Conservation (phyloP, 2,113 vertebrate genomes). For the Nibea albiflora region DNA sequence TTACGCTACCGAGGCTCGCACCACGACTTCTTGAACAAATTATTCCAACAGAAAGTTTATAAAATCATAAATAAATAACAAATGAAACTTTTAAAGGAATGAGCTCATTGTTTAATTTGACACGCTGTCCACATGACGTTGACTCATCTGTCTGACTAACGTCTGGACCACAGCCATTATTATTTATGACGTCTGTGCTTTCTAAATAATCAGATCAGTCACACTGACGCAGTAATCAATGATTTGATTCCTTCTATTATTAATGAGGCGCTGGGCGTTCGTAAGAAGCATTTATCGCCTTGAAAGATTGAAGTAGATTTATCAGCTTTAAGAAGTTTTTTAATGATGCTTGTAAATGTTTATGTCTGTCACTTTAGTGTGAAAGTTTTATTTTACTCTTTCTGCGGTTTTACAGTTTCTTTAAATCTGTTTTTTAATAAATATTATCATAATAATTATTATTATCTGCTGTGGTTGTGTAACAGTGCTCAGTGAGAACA, state of each 20-base stretch:
- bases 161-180: background rate
- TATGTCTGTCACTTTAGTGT: too few species aligned
- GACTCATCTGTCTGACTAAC: background rate
- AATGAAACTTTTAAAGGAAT: background rate
- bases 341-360: too few species aligned
- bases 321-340: too few species aligned
- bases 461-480: conserved; percentile 7
- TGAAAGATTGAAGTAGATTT: too few species aligned
- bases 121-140: background rate
- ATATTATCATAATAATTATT: too few species aligned
- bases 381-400: too few species aligned
- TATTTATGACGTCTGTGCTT: conserved; percentile 7
- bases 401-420: too few species aligned
- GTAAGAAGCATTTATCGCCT: background rate
- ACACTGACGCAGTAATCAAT: too few species aligned
- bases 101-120: conserved; percentile 5
- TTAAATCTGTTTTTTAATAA: too few species aligned
- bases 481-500: background rate
- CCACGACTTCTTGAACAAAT: background rate
- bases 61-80: background rate
- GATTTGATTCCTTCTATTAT: background rate
- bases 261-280: background rate
- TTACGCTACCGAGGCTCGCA: background rate
- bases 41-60: background rate
- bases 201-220: conserved; percentile 2